Evolutionary conservation across 2,888 invertebrate species (phyloP), one percentile per base, ranked within the genome.

Genomic region (Drosophila incognita): DNA sequence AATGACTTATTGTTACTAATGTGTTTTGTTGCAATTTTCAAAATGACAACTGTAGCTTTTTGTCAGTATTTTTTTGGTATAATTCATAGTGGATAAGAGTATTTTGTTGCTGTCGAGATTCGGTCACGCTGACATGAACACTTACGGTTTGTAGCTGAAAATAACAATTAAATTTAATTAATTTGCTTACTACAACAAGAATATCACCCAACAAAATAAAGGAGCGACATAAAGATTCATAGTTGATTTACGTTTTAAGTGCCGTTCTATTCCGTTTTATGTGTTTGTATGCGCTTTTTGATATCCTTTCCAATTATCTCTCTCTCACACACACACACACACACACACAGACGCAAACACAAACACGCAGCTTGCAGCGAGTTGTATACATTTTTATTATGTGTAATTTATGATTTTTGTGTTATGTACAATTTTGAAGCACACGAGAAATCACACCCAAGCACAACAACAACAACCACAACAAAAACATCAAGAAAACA

Each of bases 61-160:
- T 15, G 13, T 29, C 10, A 29, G 40, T 56, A 40, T 29, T 21
- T n/a, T 56, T 31, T 29, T 7, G 31, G 33, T 15, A 49, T 46
- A 18, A 21, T 64, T 13, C 8, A 40, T 11, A 29, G 29, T 27
- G 15, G 10, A 33, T 21, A 15, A n/a, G 21, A 13, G 58, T 48
- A 68, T 68, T 49, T 58, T 33, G 11, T 3, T 18, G 36, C 27
- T 56, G 24, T 27, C 24, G 11, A 40, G 18, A 59, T 76, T 40
- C 58, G 75, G 77, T 61, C 61, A 75, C 75, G 49, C 74, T 77
- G 66, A 68, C 68, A 87, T 87, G 87, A 87, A 77, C 87, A 88
- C 89, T 56, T 90, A 87, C 89, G 87, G 87, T 87, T 87, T 87
- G 87, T 87, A 87, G 84, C 68, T 71, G 76, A 76, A 83, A 74